Evolutionary conservation across 2,113 vertebrate species (phyloP).

Genomic region (Hippopotamus amphibius): DNA sequence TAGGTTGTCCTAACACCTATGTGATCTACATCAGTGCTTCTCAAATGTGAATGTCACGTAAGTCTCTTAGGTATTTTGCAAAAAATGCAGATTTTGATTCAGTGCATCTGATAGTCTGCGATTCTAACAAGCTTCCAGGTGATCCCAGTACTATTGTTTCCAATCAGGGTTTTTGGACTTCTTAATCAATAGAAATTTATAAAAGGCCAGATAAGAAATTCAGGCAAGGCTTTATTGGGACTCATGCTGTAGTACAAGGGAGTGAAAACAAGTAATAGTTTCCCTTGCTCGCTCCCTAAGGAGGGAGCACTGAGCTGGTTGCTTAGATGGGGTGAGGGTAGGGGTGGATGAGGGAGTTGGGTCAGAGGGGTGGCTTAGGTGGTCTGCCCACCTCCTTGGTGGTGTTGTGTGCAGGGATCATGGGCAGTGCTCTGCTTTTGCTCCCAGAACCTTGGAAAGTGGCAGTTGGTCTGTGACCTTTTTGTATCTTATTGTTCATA

Average conservation of each 20-base stretch:
- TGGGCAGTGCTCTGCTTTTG: not conserved
- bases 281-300: not conserved
- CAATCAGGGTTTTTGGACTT: not conserved
- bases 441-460: not conserved
- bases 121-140: not conserved
- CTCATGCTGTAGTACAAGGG: not conserved
- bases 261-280: fast-evolving
- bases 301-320: not conserved
- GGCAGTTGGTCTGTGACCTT: not conserved
- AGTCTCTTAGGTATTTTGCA: not conserved
- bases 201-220: not conserved
- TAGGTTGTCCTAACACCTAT: not conserved
- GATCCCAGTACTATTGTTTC: not conserved
- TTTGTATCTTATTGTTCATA: not conserved
- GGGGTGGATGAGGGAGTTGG: not conserved
- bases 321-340: not conserved
- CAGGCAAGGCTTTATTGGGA: not conserved
- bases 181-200: not conserved
- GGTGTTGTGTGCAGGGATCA: not conserved
- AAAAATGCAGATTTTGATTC: not conserved
- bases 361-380: not conserved
- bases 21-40: not conserved
- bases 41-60: not conserved
- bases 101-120: not conserved
- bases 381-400: not conserved